A percentile compares a stretch with the other conserved stretches of the same genome.
Conservation (phyloP, 2,113 vertebrate species). For the Corvus hawaiiensis region DNA sequence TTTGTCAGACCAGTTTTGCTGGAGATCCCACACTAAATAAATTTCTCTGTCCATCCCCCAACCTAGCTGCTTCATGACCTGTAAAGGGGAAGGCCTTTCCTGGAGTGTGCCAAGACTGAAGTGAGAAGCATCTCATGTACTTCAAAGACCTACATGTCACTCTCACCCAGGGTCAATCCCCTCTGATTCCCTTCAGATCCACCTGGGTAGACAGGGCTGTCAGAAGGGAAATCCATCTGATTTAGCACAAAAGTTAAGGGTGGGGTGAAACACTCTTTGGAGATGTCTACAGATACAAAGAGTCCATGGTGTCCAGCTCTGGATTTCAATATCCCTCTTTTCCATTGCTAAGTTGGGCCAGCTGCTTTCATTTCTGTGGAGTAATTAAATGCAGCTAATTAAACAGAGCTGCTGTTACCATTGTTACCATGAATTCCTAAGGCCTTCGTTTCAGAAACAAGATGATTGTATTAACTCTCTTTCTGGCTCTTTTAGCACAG, state of each 20-base stretch:
- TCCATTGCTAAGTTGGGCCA: background rate
- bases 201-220: background rate
- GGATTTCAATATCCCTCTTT: background rate
- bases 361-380: conserved; percentile 6
- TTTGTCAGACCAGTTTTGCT: background rate
- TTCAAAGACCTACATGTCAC: background rate
- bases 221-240: background rate
- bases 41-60: background rate
- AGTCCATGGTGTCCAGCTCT: background rate
- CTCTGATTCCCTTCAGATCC: background rate
- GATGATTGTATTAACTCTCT: background rate
- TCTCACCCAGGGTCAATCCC: background rate
- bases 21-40: background rate
- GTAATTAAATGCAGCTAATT: conserved; percentile 41
- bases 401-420: conserved; percentile 12
- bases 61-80: background rate
- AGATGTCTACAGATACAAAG: background rate
- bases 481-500: background rate
- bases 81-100: background rate
- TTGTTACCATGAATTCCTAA: background rate
- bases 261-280: background rate
- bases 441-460: background rate
- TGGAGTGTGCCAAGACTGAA: background rate
- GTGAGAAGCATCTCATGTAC: background rate
- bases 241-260: background rate